These are phyloP conservation scores for Sarcophaga bullata DNA, from an alignment of 1,140 invertebrate species.

Conservation along the genomic window DNA sequence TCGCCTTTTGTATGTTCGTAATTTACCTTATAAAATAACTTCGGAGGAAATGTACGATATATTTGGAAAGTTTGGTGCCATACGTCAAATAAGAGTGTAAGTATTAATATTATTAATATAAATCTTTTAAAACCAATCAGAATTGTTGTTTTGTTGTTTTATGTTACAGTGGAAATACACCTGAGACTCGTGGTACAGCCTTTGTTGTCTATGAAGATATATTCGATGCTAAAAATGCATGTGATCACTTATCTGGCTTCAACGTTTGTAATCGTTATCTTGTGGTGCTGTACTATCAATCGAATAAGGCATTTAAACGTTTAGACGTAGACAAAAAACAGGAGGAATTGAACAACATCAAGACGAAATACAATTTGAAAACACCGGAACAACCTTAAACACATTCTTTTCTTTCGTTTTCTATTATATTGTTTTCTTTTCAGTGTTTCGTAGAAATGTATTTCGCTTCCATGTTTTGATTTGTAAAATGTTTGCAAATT, in stretches of 20 bases:
- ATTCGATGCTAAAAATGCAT: conserved; percentile 99
- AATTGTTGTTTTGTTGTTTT: neutral
- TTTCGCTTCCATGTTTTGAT: neutral
- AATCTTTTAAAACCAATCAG: neutral
- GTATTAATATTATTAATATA: conserved; percentile 66
- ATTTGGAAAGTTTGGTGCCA: conserved; percentile 99
- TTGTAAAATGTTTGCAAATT: neutral
- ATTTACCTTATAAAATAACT: conserved; percentile 99
- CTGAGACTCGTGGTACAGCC: conserved; percentile 97
- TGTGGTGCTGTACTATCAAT: conserved; percentile 96
- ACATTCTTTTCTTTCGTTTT: neutral
- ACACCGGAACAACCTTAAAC: conserved; percentile 59
- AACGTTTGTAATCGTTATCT: conserved; percentile 99
- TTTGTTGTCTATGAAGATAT: conserved; percentile 99
- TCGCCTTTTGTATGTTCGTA: conserved; percentile 95
- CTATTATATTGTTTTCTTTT: neutral
- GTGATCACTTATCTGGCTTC: conserved; percentile 98
- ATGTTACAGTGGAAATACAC: conserved; percentile 87
- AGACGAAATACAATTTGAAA: conserved; percentile 87
- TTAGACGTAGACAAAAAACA: conserved; percentile 97
- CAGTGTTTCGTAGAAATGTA: neutral
- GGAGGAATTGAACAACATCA: conserved; percentile 96
- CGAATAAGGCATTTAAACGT: conserved; percentile 95
- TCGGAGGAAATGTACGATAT: conserved; percentile 99
- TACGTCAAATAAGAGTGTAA: conserved; percentile 97